A percentile compares a stretch with the other conserved stretches of the same genome.
These are phyloP conservation scores for Numenius phaeopus DNA, from an alignment of 2,797 vertebrate species.

Conservation along the genomic window DNA sequence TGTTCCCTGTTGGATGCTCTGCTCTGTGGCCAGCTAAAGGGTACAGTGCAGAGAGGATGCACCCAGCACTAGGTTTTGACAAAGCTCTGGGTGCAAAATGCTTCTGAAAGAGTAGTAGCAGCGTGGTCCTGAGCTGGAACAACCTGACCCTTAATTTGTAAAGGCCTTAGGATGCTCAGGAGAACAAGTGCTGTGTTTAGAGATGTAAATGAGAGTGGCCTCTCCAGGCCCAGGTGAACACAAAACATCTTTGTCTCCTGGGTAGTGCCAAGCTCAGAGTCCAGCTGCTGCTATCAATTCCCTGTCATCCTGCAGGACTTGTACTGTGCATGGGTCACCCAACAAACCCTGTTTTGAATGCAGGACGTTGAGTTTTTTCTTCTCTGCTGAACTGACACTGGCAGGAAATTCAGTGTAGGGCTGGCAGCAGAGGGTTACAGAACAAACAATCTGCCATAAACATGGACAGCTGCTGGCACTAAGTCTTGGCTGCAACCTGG, in stretches of 20 bases:
- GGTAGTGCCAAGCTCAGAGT: neutral
- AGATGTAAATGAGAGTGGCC: neutral
- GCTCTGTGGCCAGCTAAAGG: neutral
- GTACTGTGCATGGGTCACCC: fast-evolving
- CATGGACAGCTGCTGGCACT: fast-evolving
- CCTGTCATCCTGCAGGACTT: neutral
- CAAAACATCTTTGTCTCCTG: neutral
- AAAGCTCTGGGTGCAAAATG: neutral
- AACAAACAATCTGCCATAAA: neutral
- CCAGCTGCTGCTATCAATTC: no score
- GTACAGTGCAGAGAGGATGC: neutral
- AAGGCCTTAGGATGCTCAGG: neutral
- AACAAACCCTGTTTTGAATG: neutral
- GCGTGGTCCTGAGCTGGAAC: neutral
- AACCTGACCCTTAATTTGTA: neutral
- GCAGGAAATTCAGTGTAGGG: neutral
- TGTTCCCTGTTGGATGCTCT: neutral
- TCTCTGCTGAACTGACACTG: neutral
- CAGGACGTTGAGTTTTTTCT: neutral
- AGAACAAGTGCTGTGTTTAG: neutral
- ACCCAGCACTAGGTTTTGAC: neutral
- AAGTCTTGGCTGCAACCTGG: neutral
- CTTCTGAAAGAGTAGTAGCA: neutral
- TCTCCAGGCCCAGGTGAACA: neutral
- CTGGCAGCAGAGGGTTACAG: neutral